phyloP scores from a whole-genome alignment of 1,140 invertebrate genomes.

The Pseudomyrmex sp. region DNA sequence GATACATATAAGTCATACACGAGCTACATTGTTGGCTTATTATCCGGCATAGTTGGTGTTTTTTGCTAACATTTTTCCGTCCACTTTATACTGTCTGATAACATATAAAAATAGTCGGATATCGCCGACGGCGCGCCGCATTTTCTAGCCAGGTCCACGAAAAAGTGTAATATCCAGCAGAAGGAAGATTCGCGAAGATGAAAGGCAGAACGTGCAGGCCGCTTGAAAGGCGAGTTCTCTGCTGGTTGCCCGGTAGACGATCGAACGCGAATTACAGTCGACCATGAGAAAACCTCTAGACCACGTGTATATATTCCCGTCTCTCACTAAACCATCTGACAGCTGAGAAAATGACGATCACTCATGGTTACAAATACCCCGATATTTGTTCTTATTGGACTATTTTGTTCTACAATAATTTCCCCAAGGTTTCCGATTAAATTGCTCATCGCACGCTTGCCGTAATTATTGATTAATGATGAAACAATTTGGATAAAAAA shows the following conservation, averaged over 20 bases:
- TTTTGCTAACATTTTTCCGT: conserved; percentile 22
- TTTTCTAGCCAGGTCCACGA: conserved; percentile 23
- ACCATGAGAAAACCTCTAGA: conserved; percentile 6
- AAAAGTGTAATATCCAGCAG: conserved; percentile 48
- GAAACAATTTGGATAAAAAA: no score
- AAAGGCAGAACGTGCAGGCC: conserved; percentile 40
- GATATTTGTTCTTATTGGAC: background rate
- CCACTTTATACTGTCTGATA: conserved; percentile 32
- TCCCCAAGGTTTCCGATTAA: background rate
- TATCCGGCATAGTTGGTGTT: background rate
- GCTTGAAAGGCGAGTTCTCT: conserved; percentile 27
- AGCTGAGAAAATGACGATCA: background rate
- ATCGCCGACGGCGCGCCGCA: conserved; percentile 28
- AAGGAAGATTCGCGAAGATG: conserved; percentile 38
- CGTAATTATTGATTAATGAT: background rate
- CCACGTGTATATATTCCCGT: background rate
- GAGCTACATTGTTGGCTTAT: conserved; percentile 9
- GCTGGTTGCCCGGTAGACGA: background rate
- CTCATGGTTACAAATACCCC: background rate
- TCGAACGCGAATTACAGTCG: conserved; percentile 50
- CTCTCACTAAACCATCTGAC: background rate
- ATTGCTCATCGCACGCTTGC: background rate
- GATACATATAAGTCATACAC: conserved; percentile 18
- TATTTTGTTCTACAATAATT: background rate
- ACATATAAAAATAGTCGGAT: conserved; percentile 50